Evolutionary conservation across 2,888 invertebrate species (phyloP).

Genomic region (Agrotis puta): DNA sequence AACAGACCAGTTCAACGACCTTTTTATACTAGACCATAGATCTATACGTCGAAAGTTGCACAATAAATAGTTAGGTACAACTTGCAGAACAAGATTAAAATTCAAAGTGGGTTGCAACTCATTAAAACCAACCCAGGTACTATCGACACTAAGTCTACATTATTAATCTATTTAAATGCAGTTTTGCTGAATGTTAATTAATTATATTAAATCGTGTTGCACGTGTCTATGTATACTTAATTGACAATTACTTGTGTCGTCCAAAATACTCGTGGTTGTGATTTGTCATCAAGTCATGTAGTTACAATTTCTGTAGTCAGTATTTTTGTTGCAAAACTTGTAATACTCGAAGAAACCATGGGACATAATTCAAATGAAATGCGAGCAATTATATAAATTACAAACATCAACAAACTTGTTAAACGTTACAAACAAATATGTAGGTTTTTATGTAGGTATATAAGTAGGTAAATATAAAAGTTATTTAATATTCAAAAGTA

Average conservation of each 20-base stretch:
- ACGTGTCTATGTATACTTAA: background rate
- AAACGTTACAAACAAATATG: background rate
- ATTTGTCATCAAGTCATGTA: background rate
- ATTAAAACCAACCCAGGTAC: constrained; percentile 57
- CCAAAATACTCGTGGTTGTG: background rate
- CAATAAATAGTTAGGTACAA: constrained; percentile 34
- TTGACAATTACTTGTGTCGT: background rate
- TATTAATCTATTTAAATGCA: constrained; percentile 45
- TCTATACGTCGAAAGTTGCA: constrained; percentile 29
- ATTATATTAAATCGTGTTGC: constrained; percentile 2
- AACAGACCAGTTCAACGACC: constrained; percentile 12
- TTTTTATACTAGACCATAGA: background rate
- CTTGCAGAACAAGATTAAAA: constrained; percentile 42
- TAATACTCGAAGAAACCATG: background rate
- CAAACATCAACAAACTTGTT: background rate
- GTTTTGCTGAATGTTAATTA: constrained; percentile 24
- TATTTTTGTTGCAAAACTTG: background rate
- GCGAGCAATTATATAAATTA: background rate
- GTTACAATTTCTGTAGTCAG: background rate
- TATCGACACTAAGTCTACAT: constrained; percentile 39
- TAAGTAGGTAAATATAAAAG: background rate
- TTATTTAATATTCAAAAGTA: background rate
- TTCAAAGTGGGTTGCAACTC: constrained; percentile 47
- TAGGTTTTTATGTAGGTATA: too few species aligned
- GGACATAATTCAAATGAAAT: background rate